Evolutionary conservation across 2,113 vertebrate genomes (phyloP).

Genomic region (Phylloscopus trochilus): DNA sequence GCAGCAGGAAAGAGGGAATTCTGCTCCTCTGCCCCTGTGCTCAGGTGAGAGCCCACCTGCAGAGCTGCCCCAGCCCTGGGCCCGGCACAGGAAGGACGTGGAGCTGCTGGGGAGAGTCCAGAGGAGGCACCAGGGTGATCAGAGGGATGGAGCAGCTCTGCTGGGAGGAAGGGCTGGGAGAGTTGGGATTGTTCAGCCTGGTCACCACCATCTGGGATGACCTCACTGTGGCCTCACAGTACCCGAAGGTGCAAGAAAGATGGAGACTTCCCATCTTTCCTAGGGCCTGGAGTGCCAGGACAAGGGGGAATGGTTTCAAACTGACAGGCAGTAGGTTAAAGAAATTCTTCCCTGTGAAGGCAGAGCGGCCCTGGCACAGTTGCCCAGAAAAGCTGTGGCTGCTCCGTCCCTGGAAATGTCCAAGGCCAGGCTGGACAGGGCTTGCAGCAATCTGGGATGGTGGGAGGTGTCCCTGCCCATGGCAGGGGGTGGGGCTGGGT

Average conservation of each 20-base stretch:
- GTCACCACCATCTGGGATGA: not conserved
- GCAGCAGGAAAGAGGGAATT: not conserved
- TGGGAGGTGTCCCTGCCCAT: not conserved
- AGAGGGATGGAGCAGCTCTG: not conserved
- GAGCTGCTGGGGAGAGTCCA: not conserved
- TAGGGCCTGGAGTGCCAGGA: not conserved
- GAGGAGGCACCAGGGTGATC: not conserved
- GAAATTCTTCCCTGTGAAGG: not conserved
- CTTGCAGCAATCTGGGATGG: accelerated
- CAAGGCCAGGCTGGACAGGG: accelerated
- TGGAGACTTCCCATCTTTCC: not conserved
- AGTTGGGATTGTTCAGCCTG: not conserved
- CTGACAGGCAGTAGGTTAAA: not conserved
- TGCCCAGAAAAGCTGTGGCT: not conserved
- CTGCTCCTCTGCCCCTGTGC: not conserved
- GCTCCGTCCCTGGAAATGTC: not conserved
- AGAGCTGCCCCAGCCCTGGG: not conserved
- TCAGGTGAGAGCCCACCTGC: not conserved
- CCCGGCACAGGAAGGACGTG: not conserved
- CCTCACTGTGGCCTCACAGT: accelerated
- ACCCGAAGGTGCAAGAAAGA: not conserved
- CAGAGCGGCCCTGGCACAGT: accelerated
- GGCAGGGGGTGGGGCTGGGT: accelerated
- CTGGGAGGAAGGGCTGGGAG: not conserved
- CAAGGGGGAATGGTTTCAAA: not conserved